Evolutionary conservation across 2,797 vertebrate genomes (phyloP).

Genomic region (Periophthalmus magnuspinnatus): DNA sequence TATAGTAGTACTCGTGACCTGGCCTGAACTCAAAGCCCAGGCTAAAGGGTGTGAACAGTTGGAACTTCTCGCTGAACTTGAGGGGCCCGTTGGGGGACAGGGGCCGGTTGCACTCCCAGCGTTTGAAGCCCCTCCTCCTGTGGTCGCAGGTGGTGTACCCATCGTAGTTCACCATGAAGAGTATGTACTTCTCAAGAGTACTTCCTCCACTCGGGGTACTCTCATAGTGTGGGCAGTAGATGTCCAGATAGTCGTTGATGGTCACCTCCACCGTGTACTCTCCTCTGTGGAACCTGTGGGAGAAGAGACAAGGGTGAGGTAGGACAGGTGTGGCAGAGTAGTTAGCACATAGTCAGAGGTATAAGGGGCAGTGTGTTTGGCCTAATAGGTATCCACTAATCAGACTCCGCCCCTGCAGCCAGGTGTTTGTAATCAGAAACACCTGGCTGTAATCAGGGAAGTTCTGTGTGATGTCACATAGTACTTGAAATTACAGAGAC

Average conservation of each 20-base stretch:
- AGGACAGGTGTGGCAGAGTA: neutral
- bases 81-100: slow-evolving; percentile 86
- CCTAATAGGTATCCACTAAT: too few species aligned
- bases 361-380: too few species aligned
- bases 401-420: too few species aligned
- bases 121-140: slow-evolving; percentile 89
- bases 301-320: neutral
- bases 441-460: too few species aligned
- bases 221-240: slow-evolving; percentile 95
- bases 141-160: slow-evolving; percentile 90
- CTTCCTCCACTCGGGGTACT: slow-evolving; percentile 68
- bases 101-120: slow-evolving; percentile 95
- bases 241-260: slow-evolving; percentile 96
- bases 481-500: too few species aligned
- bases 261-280: slow-evolving; percentile 93
- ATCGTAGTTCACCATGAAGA: slow-evolving; percentile 95
- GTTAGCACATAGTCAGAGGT: too few species aligned
- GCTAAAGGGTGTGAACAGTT: slow-evolving; percentile 96
- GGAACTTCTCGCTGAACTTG: slow-evolving; percentile 97
- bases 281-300: slow-evolving; percentile 81
- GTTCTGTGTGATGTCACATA: too few species aligned
- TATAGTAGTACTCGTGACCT: slow-evolving; percentile 94
- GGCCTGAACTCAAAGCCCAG: slow-evolving; percentile 95
- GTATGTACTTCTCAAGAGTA: slow-evolving; percentile 86
- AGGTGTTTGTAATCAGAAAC: too few species aligned